Percentiles rank a stretch among this genome's conserved stretches.
These are phyloP conservation scores for Actinopyga echinites DNA, from an alignment of 53 echinoderm and acorn worm genomes.

Conservation along the genomic window DNA sequence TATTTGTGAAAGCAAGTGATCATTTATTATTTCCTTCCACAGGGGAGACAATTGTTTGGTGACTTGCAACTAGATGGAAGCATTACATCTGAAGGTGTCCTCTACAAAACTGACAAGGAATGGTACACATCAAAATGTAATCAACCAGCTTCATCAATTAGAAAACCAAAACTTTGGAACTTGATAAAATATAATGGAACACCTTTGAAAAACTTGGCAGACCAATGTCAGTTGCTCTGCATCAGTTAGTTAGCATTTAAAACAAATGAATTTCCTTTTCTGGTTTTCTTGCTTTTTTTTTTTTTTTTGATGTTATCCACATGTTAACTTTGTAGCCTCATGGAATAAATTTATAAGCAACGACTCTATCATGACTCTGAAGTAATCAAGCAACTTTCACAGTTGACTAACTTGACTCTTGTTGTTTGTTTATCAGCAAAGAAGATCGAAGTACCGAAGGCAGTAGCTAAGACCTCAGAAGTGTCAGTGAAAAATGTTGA, in stretches of 20 bases:
- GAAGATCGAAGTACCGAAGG: too few relatives aligned
- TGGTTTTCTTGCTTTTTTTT: not conserved
- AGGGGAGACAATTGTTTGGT: not conserved
- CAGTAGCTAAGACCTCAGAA: too few relatives aligned
- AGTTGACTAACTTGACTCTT: too few relatives aligned
- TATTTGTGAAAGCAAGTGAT: not conserved
- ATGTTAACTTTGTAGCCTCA: too few relatives aligned
- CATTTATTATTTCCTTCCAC: not conserved
- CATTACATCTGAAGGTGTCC: not conserved
- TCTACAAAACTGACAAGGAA: conserved; percentile 26
- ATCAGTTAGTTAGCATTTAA: not conserved
- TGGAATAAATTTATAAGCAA: too few relatives aligned
- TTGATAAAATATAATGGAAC: conserved; percentile 1
- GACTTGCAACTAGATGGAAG: not conserved
- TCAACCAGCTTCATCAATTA: not conserved
- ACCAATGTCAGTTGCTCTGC: conserved; percentile 12
- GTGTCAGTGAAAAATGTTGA: too few relatives aligned
- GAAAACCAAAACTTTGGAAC: conserved; percentile 22
- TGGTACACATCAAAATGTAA: not conserved
- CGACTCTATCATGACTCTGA: too few relatives aligned
- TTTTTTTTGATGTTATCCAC: not conserved
- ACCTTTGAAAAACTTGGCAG: not conserved
- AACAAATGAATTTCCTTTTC: too few relatives aligned
- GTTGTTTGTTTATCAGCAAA: too few relatives aligned
- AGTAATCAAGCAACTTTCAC: too few relatives aligned